Conservation (phyloP, 2,888 invertebrate species). For the Koerneria pararmatus region DNA sequence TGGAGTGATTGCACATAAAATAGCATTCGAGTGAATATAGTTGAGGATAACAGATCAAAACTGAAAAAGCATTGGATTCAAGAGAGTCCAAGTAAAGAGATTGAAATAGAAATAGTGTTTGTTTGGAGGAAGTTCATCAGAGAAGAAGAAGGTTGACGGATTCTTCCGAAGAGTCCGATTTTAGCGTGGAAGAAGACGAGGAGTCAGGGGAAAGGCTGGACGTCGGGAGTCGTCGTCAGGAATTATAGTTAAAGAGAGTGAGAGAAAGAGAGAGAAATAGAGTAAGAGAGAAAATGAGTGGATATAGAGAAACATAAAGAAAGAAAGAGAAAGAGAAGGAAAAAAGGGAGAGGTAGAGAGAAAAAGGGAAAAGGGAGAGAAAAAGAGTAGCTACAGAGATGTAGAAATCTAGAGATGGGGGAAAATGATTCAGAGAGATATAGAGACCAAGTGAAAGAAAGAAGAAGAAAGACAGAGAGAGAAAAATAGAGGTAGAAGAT, state of each 20-base stretch:
- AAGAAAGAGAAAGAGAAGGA: no score
- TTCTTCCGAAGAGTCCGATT: no score
- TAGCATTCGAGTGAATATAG: no score
- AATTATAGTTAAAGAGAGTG: neutral
- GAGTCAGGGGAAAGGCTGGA: neutral
- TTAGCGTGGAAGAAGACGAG: neutral
- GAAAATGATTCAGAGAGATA: neutral
- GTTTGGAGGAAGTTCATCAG: neutral
- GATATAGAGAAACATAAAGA: neutral
- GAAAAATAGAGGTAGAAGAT: neutral
- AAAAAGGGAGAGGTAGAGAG: neutral
- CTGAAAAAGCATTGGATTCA: no score
- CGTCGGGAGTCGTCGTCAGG: neutral
- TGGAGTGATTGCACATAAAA: no score
- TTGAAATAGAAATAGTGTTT: conserved; percentile 4
- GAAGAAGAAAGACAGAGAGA: neutral
- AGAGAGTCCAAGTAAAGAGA: conserved; percentile 20
- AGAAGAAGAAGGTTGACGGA: neutral
- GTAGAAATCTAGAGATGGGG: neutral
- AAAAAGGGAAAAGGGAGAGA: neutral
- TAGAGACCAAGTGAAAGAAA: neutral
- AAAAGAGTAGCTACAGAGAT: neutral
- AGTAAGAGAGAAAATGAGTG: neutral
- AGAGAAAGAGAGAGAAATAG: neutral
- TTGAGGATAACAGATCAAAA: no score